Base-by-base conservation (phyloP, 2,888 invertebrate genomes). In the Petrolisthes manimaculis region DNA sequence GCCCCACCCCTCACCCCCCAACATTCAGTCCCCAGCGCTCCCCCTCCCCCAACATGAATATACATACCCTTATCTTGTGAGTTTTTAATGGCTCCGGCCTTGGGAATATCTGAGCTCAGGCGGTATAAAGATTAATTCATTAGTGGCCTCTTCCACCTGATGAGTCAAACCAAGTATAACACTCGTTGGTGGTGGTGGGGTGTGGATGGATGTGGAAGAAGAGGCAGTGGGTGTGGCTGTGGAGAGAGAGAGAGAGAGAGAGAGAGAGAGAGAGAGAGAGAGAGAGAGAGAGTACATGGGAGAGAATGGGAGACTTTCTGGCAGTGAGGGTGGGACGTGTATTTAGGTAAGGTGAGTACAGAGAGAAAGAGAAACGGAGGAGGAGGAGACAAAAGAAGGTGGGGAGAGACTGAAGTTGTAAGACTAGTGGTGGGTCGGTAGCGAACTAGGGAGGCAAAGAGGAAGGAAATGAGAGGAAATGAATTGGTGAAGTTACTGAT, bases 121-220 rank as follows among this genome's bases (percentile, higher is more conserved):
- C 84, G 53, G 67, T 37, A 84, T 84, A 78, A 84, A 77, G 84
- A 84, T 84, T 77, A 77, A 84, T 84, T 84, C 61, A 84, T 78
- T 84, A 61, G 77, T 53, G 84, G 14, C 71, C 51, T n/a, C 37
- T 77, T 51, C 55, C 71, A 56, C 53, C 83, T 71, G 82, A 69
- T 82, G 82, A 82, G 61, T 55, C 53, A 53, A 53, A 71, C 83
- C 83, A 71, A 71, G 83, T 82, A 82, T 67, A 24, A 51, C 75
- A 51, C 37, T 37, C 5, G 55, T 2, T 37, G 37, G 2, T 37
- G 37, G 2, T 37, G 37, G 37, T 37, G 37, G 37, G 37, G 37
- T 37, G 37, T 37, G 37, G 37, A 37, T 37, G 37, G 2, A 37
- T 37, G 37, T 37, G 37, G 37, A 37, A 37, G 37, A 37, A 37